Evolutionary conservation across 2,797 vertebrate genomes (phyloP), one percentile per base, ranked within the genome.

Genomic region (Chelon auratus): DNA sequence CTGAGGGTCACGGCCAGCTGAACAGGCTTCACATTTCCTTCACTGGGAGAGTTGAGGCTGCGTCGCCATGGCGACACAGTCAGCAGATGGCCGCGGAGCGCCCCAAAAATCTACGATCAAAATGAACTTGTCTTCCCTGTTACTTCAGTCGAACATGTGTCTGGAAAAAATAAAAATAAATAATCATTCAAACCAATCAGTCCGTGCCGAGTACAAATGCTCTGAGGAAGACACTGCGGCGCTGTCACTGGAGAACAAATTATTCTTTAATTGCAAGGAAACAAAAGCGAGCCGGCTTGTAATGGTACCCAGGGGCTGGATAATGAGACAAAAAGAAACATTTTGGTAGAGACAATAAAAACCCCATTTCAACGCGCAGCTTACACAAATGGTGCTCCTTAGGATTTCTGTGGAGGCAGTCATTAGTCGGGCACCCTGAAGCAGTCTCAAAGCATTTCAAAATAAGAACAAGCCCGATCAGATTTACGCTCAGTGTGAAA

Each of bases 191-290:
- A 33, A 33, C 5, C 30, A 33, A 33, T 33, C 30, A 33, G 30
- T 33, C 30, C 30, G 30, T 33, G 30, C 30, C 7, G 30, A 33
- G 30, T 33, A 33, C 7, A 33, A 33, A 33, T 7, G 30, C 30
- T 33, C 54, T 22, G 36, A 48, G 75, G 65, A 85, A 81, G 60
- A 78, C 68, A 47, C 37, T 18, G 15, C 12, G 36, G 55, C 55
- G 0, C 80, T 18, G 51, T 75, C 59, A 75, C 60, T 72, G 59
- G 61, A 81, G 77, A 88, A 85, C 79, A 87, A 85, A 85, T 84
- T 24, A 80, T 73, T 86, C 66, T 92, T 92, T 92, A 90, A 88
- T 90, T 85, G 74, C 80, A 85, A 68, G 80, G 73, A 91, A 88
- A 90, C 78, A 88, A 80, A 84, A 83, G 65, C 47, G 47, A 82